A percentile compares a stretch with the other conserved stretches of the same genome.
Evolutionary conservation across 2,797 vertebrate species (phyloP).

Genomic region (Staurois parvus): DNA sequence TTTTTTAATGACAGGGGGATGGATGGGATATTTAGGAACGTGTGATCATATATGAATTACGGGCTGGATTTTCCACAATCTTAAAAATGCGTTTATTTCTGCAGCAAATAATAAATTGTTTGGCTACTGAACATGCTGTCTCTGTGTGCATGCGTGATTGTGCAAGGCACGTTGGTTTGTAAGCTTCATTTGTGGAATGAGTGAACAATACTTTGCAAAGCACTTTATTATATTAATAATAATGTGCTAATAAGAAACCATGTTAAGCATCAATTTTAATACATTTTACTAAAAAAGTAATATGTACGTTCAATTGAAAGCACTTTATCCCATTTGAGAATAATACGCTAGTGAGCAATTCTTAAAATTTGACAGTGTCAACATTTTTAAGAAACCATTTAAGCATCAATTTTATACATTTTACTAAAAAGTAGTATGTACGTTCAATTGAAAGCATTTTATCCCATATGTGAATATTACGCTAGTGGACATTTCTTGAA

Average conservation of each 20-base stretch:
- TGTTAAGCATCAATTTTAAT: neutral
- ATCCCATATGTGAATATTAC: too few relatives aligned
- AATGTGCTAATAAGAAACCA: neutral
- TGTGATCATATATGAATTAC: neutral
- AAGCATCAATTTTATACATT: too few relatives aligned
- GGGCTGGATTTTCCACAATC: neutral
- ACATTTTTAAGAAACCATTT: too few relatives aligned
- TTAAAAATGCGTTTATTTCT: neutral
- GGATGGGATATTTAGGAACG: conserved; percentile 20
- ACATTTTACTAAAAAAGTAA: too few relatives aligned
- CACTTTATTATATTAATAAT: neutral
- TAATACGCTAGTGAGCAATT: too few relatives aligned
- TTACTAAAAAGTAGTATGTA: too few relatives aligned
- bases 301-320: too few relatives aligned
- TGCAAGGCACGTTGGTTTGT: neutral
- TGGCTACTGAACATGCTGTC: neutral
- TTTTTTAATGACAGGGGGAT: conserved; percentile 49
- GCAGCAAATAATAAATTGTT: neutral
- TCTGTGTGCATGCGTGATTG: neutral
- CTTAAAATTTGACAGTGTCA: too few relatives aligned
- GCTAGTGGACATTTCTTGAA: too few relatives aligned
- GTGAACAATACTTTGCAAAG: neutral
- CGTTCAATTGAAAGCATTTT: too few relatives aligned
- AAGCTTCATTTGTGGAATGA: neutral
- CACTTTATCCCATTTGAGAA: too few relatives aligned